These are phyloP conservation scores for Arrhamphus sclerolepis DNA, from an alignment of 2,797 vertebrate genomes.

Conservation along the genomic window DNA sequence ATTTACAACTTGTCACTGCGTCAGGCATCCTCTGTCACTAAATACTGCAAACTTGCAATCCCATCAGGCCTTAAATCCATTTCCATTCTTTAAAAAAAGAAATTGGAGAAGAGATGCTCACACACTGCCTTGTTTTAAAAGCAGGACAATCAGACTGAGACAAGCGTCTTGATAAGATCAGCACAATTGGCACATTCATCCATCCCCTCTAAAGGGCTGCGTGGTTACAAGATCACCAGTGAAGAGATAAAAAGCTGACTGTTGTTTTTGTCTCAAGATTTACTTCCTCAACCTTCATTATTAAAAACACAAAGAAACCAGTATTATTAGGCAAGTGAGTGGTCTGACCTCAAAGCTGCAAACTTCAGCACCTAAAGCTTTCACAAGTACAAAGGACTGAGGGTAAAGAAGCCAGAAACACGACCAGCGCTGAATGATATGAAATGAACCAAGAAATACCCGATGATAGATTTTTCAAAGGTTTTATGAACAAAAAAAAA, in stretches of 20 bases:
- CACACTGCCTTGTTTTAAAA: constrained; percentile 29
- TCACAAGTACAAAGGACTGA: no score
- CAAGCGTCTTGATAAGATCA: constrained; percentile 60
- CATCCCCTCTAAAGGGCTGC: constrained; percentile 49
- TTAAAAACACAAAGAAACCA: not conserved
- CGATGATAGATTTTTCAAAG: no score
- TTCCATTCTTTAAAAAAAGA: constrained; percentile 22
- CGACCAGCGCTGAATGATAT: no score
- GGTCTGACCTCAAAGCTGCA: no score
- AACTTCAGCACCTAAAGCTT: no score
- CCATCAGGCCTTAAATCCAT: constrained; percentile 36
- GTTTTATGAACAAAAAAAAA: no score
- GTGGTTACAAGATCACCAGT: constrained; percentile 49
- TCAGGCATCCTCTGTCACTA: constrained; percentile 38
- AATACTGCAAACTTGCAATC: constrained; percentile 56
- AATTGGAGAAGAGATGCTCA: constrained; percentile 11
- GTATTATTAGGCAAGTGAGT: not conserved
- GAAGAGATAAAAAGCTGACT: constrained; percentile 22
- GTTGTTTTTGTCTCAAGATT: constrained; percentile 13
- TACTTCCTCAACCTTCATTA: constrained; percentile 6
- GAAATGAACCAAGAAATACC: no score
- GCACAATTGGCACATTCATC: constrained; percentile 69
- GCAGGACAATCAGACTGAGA: constrained; percentile 45
- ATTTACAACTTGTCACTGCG: constrained; percentile 58
- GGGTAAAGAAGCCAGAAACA: no score